Conservation (phyloP, 2,113 vertebrate genomes). For the Terrapene triunguis region DNA sequence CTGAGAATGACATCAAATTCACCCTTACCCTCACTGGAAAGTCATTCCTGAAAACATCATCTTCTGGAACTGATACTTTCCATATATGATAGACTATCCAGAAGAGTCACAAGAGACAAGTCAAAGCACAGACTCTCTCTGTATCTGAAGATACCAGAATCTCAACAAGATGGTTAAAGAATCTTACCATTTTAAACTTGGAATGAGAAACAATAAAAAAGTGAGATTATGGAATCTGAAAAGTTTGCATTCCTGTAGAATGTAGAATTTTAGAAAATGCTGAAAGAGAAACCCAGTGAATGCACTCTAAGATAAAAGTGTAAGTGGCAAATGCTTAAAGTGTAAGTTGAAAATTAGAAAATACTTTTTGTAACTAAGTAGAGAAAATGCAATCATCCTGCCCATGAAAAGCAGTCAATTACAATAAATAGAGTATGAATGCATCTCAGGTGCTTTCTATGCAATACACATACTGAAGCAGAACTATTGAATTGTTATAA, state of each 20-base stretch:
- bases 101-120: accelerated
- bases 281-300: not conserved
- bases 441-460: not conserved
- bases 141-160: not conserved
- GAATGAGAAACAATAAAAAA: not conserved
- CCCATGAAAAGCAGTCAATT: constrained; percentile 20
- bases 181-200: not conserved
- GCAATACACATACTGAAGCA: not conserved
- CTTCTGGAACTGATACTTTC: accelerated
- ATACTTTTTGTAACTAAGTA: not conserved
- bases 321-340: not conserved
- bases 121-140: not conserved
- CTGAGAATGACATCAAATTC: not conserved
- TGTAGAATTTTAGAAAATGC: not conserved
- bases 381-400: constrained; percentile 11
- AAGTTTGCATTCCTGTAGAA: not conserved
- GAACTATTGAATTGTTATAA: constrained; percentile 5
- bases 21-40: not conserved
- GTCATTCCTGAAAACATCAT: not conserved
- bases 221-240: not conserved
- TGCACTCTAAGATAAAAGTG: not conserved
- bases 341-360: not conserved
- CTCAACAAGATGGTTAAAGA: not conserved
- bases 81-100: not conserved
- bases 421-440: not conserved